Percentiles rank a stretch among this genome's conserved stretches.
Conservation (phyloP, 2,888 invertebrate species). For the Neoscelio sp. region DNA sequence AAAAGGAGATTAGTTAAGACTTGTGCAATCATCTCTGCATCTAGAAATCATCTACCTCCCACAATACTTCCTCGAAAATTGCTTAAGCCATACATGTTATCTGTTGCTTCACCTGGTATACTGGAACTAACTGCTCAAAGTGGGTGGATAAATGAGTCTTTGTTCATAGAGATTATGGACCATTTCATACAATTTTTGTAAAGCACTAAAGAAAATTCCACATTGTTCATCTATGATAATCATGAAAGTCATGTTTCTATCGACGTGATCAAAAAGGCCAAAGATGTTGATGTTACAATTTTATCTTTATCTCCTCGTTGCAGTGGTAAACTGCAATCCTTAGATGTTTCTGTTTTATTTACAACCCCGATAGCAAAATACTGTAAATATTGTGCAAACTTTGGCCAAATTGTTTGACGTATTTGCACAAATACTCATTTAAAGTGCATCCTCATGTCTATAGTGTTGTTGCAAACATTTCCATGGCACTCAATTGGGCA, state of each 20-base stretch:
- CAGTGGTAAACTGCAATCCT: constrained; percentile 76
- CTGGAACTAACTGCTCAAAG: constrained; percentile 46
- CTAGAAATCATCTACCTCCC: constrained; percentile 79
- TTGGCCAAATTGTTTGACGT: too few relatives aligned
- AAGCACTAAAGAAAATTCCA: constrained; percentile 70
- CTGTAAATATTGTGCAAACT: too few relatives aligned
- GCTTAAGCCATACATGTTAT: constrained; percentile 55
- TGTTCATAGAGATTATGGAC: constrained; percentile 66
- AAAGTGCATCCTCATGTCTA: too few relatives aligned
- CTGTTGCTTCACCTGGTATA: constrained; percentile 50
- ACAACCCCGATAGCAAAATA: too few relatives aligned
- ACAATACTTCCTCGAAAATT: constrained; percentile 69
- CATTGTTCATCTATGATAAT: constrained; percentile 74
- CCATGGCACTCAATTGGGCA: too few relatives aligned
- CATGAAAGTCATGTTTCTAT: constrained; percentile 68
- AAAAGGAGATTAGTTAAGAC: constrained; percentile 78
- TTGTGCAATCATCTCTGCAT: constrained; percentile 76
- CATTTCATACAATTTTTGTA: constrained; percentile 75
- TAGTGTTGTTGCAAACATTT: too few relatives aligned
- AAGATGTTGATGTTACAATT: constrained; percentile 74
- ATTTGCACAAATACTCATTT: too few relatives aligned
- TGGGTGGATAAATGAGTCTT: constrained; percentile 64
- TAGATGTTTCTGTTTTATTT: constrained; percentile 74
- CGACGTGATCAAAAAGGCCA: constrained; percentile 70
- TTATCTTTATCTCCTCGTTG: constrained; percentile 77